These are phyloP conservation scores for Heliconius congener DNA, from an alignment of 1,140 invertebrate genomes.

Conservation along the genomic window DNA sequence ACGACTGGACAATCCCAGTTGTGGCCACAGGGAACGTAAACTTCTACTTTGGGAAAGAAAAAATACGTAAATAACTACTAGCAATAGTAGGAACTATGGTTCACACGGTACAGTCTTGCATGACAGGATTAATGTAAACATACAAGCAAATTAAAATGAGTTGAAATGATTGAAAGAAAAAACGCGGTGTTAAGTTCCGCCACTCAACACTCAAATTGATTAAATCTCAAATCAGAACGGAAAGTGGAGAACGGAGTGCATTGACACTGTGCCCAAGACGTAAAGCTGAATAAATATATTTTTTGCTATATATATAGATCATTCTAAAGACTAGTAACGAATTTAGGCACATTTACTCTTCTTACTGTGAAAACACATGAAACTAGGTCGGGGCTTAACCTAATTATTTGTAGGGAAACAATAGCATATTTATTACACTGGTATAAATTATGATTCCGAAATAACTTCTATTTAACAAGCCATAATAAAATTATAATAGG, in stretches of 20 bases:
- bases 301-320: background rate
- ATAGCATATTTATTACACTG: constrained; percentile 7
- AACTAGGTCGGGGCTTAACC: constrained; percentile 1
- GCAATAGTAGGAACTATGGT: background rate
- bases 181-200: background rate
- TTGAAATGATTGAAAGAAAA: background rate
- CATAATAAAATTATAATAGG: background rate
- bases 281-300: background rate
- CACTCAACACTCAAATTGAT: background rate
- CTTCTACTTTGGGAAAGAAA: background rate
- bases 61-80: background rate
- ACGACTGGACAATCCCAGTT: background rate
- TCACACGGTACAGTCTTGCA: no score
- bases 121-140: no score
- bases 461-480: background rate
- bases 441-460: background rate
- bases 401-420: constrained; percentile 4
- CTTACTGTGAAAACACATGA: background rate
- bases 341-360: background rate
- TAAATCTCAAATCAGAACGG: background rate
- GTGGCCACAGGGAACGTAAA: background rate
- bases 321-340: background rate
- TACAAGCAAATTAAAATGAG: no score
- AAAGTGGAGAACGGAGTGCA: background rate
- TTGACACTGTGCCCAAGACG: background rate